Conservation (phyloP, 2,797 vertebrate species). For the Phrynocephalus vlangalii region DNA sequence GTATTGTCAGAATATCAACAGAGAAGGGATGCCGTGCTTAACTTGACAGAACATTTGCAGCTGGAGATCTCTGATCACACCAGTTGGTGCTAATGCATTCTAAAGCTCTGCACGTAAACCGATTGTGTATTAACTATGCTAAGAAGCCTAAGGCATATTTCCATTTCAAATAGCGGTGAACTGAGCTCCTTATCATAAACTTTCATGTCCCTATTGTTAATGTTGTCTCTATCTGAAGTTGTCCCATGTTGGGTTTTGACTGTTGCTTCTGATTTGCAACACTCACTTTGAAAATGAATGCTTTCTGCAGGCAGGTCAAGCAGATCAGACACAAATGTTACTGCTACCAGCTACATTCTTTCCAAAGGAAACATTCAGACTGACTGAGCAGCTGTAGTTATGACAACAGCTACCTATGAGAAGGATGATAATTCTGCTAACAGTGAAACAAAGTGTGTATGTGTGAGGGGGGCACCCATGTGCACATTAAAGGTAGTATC, state of each 20-base stretch:
- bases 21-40: not conserved
- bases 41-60: not conserved
- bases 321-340: not conserved
- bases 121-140: slow-evolving; percentile 11
- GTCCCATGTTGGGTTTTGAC: not conserved
- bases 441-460: not conserved
- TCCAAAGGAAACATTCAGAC: not conserved
- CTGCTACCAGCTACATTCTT: not conserved
- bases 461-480: too few relatives aligned
- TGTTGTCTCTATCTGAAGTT: not conserved
- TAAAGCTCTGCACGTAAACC: not conserved
- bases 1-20: not conserved
- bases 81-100: not conserved
- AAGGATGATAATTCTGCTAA: not conserved
- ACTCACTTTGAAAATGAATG: not conserved
- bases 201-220: slow-evolving; percentile 1
- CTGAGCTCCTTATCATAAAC: not conserved
- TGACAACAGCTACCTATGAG: not conserved
- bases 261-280: not conserved
- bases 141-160: not conserved
- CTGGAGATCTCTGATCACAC: not conserved
- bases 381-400: not conserved
- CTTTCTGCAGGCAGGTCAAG: not conserved
- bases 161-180: not conserved
- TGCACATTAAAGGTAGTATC: too few relatives aligned